Evolutionary conservation across 1,140 invertebrate species (phyloP), one percentile per base, ranked within the genome.

Genomic region (Nixonia krombeini): DNA sequence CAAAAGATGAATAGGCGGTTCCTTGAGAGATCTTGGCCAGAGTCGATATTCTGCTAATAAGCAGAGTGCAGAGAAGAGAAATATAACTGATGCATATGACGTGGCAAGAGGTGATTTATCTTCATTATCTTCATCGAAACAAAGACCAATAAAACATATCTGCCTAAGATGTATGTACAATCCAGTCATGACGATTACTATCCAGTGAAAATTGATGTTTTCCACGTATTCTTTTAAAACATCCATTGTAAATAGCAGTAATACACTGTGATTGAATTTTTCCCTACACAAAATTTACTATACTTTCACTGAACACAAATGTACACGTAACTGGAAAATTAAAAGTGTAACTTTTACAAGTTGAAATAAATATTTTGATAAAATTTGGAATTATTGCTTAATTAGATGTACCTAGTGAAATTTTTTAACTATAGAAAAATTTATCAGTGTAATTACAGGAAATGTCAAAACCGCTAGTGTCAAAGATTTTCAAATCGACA

Each of bases 1-100:
- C n/a, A 85, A 44, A 8, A 85, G 63, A 17, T 79, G 79, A 18
- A 79, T 58, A 0, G 83, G 81, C 18, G 84, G 84, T 37, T 84
- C 80, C 66, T 85, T 85, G 0, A 85, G 58, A 0, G 83, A 82
- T 50, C 72, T 63, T 0, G 84, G 84, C 84, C 84, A 85, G 3
- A 84, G 70, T 66, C 63, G 78, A 37, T 84, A 83, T 16, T 85
- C 84, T 1, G 83, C 83, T 12, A 85, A 37, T 3, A 85, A 46
- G 9, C 80, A 85, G 4, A 85, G 55, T 16, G 80, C 75, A 0
- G 84, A 84, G 33, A 85, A 78, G 0, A 78, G 59, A 31, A 85
- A 85, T 9, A 85, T 59, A 0, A 76, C 46, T 0, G 84, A 84
- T 0, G 83, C 73, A 7, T 78, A 83, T 0, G 80, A 79, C 0